Evolutionary conservation across 2,888 invertebrate species (phyloP).

Genomic region (Idaea aversata): DNA sequence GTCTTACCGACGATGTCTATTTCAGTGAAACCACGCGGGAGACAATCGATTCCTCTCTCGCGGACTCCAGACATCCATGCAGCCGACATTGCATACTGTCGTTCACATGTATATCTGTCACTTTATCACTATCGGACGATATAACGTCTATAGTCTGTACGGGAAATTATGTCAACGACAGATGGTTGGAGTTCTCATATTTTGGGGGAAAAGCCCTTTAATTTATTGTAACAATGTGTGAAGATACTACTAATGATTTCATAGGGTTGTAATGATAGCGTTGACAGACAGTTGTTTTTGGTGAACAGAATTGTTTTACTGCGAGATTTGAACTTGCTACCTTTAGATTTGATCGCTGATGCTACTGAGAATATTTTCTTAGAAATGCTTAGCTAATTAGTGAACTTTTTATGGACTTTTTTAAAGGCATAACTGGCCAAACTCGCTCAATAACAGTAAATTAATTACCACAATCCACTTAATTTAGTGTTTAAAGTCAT

Average conservation of each 20-base stretch:
- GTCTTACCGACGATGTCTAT: conserved; percentile 39
- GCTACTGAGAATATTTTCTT: no score
- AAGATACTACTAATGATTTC: background rate
- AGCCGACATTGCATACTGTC: background rate
- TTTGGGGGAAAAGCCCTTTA: background rate
- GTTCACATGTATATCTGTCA: background rate
- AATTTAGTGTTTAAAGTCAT: no score
- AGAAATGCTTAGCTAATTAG: no score
- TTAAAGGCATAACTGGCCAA: no score
- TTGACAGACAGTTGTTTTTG: background rate
- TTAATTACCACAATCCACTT: no score
- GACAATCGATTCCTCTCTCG: conserved; percentile 23
- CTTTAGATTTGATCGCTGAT: no score
- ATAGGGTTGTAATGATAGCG: background rate
- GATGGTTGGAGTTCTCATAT: background rate
- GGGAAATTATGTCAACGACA: background rate
- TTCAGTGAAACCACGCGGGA: conserved; percentile 39
- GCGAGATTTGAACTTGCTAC: no score
- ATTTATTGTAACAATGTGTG: background rate
- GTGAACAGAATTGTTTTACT: background rate
- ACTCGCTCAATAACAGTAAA: no score
- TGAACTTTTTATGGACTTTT: no score
- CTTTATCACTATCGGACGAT: background rate
- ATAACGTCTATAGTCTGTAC: background rate
- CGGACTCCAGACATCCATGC: background rate